Base-by-base conservation (phyloP, 2,888 invertebrate genomes). In the Hololepta plana region DNA sequence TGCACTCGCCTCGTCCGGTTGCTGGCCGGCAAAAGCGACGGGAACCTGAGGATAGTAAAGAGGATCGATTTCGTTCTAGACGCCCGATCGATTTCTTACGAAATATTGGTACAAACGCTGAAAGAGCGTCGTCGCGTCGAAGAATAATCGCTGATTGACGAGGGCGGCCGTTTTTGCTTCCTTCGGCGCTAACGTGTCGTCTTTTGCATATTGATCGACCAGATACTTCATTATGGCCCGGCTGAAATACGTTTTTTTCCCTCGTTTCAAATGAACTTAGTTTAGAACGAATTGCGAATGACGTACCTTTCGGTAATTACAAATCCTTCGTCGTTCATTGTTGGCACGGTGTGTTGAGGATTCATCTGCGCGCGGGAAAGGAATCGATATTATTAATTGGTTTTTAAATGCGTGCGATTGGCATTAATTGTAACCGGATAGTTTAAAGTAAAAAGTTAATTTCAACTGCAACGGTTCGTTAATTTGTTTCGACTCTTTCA, bases 281-380 rank as follows among this genome's bases (percentile, higher is more conserved):
- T 7, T 17, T 7, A 7, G 17, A 17, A 17, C 17, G 7, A 7
- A 17, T 17, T 13, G 7, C 13, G 10, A 20, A 12, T 8, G 9
- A 26, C 45, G 8, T 40, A 58, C 58, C 58, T 79, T 54, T 82
- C 82, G 63, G 72, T 73, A 30, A 84, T 49, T 3, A 65, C 52
- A 41, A 79, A 68, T 1, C 74, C 80, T 38, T 74, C 68, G 53
- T 82, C 82, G 32, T 74, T 70, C 27, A 84, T 50, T 0, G 77
- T 76, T 4, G 84, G 82, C 31, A 82, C 64, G 25, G 67, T 67
- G 49, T 79, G 80, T 50, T 79, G 77, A 1, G 76, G 76, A 47
- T 76, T 77, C 22, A 77, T 49, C 73, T 73, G 52, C 3, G 40
- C 40, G n/a, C n/a, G n/a, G n/a, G n/a, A n/a, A n/a, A n/a, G n/a